Base-by-base conservation (phyloP, 1,140 invertebrate species). In the Aplysia californica region DNA sequence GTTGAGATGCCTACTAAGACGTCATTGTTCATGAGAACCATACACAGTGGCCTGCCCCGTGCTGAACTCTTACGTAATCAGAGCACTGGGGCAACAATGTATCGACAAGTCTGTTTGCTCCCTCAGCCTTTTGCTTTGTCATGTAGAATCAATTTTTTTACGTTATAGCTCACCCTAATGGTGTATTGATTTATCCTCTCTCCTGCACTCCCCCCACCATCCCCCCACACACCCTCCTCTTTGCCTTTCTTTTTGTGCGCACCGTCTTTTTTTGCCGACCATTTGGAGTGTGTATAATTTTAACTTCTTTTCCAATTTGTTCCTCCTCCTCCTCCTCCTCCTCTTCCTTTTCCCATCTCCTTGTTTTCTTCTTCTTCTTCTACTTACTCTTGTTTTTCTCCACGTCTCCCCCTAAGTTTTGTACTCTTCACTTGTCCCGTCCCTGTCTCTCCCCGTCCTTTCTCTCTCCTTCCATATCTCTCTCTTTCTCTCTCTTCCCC, bases 401-500 rank as follows among this genome's bases (percentile, higher is more conserved):
- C 26, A 1, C 1, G 4, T 23, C 23, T 29, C 29, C 18, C 29
- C 20, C 33, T 20, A 4, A 6, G 33, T 18, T 23, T 10, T 20
- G 3, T 21, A 4, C 35, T 2, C 26, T 3, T 26, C 58, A 39
- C 5, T 35, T 26, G 29, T 41, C 21, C 38, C 41, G 33, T 35
- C 33, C 33, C 26, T 36, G 29, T 35, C 50, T 18, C 29, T 38
- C n/a, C 55, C n/a, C 55, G 26, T 35, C 33, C 18, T 58, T 56
- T 72, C 55, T 36, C 35, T 72, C n/a, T 72, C 35, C 33, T n/a
- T 72, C 70, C 59, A 29, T 58, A 2, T 35, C 29, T 35, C 35
- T 72, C 70, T 72, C 55, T 2, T 10, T 72, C 55, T 72, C 21
- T 36, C 29, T 72, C 29, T 59, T 38, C 65, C 26, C 36, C 50